Percentiles rank a stretch among this genome's conserved stretches.
These are phyloP conservation scores for Porites rus DNA, from an alignment of 92 coral and sea anemone species.

Conservation along the genomic window DNA sequence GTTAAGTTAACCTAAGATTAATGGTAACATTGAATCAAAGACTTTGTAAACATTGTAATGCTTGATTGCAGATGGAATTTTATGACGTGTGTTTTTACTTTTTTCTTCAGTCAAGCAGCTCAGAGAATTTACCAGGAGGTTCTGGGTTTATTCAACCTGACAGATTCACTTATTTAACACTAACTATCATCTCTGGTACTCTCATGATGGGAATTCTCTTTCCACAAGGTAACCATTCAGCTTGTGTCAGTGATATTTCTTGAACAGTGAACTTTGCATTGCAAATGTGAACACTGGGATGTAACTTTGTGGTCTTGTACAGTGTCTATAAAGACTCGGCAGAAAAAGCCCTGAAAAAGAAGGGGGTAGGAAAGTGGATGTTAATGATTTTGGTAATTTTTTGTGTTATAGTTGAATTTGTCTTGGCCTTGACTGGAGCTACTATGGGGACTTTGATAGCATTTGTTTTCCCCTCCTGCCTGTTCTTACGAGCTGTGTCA, in stretches of 20 bases:
- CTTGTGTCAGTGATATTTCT: background rate
- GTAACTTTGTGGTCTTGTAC: no score
- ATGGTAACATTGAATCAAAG: no score
- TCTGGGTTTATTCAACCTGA: constrained; percentile 90
- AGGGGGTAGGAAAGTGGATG: no score
- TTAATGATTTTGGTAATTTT: background rate
- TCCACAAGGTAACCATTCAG: constrained; percentile 82
- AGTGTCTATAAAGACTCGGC: no score
- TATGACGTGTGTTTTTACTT: background rate
- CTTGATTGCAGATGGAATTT: background rate
- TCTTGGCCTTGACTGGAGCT: constrained; percentile 95
- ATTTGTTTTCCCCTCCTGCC: constrained; percentile 84
- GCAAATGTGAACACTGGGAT: background rate
- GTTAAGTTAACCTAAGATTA: no score
- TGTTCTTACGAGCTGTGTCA: constrained; percentile 78
- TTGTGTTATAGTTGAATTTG: constrained; percentile 79
- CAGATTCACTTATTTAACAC: constrained; percentile 82
- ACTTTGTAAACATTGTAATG: no score
- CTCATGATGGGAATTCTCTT: constrained; percentile 85
- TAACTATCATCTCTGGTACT: constrained; percentile 67
- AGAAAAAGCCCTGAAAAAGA: no score
- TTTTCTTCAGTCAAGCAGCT: constrained; percentile 66
- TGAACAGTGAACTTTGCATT: background rate
- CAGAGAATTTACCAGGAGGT: constrained; percentile 86
- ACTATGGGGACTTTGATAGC: constrained; percentile 93